These are phyloP conservation scores for Notoglanidium macrostoma DNA, from an alignment of 2,797 vertebrate genomes.

Conservation along the genomic window DNA sequence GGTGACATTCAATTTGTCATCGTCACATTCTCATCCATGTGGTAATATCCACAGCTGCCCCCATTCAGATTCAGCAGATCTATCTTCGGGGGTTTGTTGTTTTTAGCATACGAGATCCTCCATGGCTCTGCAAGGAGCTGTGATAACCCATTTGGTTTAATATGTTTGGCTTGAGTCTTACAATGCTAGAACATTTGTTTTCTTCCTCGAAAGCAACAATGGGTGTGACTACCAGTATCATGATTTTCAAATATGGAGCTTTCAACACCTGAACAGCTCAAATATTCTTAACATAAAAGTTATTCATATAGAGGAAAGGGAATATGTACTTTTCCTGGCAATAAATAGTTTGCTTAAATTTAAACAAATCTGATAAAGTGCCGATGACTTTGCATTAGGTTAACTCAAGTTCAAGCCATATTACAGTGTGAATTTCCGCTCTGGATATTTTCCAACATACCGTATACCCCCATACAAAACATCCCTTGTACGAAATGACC, in stretches of 20 bases:
- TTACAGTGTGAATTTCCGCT: not conserved
- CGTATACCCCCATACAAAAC: not conserved
- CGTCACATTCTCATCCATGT: constrained; percentile 48
- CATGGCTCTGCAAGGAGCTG: constrained; percentile 50
- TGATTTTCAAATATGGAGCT: not conserved
- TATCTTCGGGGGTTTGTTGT: constrained; percentile 57
- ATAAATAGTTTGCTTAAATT: not conserved
- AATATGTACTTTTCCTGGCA: not conserved
- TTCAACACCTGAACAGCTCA: not conserved
- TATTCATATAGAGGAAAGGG: not conserved
- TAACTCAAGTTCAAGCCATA: not conserved
- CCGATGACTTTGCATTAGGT: not conserved
- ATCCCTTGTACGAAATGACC: not conserved
- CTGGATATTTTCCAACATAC: not conserved
- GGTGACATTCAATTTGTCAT: constrained; percentile 56
- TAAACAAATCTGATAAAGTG: not conserved
- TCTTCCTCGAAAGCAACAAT: not conserved
- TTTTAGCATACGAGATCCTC: constrained; percentile 42
- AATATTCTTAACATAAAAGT: constrained; percentile 2
- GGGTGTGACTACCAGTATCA: not conserved
- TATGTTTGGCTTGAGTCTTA: constrained; percentile 51
- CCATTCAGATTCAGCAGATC: constrained; percentile 59
- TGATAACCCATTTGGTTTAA: constrained; percentile 64
- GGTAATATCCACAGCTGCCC: constrained; percentile 41
- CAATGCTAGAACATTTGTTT: constrained; percentile 32